phyloP scores from a whole-genome alignment of 2,113 vertebrate genomes.

The Neogobius melanostomus region DNA sequence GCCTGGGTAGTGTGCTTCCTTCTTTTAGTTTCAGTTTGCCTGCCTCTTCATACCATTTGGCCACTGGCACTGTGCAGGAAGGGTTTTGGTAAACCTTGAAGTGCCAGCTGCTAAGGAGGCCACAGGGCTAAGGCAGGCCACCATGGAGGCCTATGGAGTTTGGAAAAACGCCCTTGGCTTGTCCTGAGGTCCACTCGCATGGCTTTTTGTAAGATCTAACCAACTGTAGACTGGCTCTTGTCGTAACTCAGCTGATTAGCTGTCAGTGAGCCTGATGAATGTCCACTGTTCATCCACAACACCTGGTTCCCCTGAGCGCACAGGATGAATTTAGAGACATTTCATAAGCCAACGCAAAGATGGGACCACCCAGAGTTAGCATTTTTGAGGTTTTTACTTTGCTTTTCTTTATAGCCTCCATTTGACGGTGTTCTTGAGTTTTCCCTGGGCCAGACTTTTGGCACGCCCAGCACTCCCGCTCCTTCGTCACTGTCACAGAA shows the following conservation, averaged over 20 bases:
- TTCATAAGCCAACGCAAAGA: conserved; percentile 49
- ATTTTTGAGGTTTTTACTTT: conserved; percentile 72
- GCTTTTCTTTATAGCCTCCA: conserved; percentile 69
- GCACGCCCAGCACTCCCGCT: conserved; percentile 58
- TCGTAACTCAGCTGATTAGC: conserved; percentile 65
- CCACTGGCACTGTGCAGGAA: conserved; percentile 43
- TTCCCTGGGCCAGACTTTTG: conserved; percentile 68
- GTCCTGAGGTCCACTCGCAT: conserved; percentile 38
- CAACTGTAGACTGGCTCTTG: conserved; percentile 39
- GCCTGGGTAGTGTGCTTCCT: conserved; percentile 53
- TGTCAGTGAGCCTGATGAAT: conserved; percentile 73
- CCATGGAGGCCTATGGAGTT: conserved; percentile 56
- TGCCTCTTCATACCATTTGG: conserved; percentile 46
- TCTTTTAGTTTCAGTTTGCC: conserved; percentile 42
- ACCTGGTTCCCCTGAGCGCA: conserved; percentile 64
- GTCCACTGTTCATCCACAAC: conserved; percentile 65
- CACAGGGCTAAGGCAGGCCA: conserved; percentile 62
- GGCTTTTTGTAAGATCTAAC: conserved; percentile 56
- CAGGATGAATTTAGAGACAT: conserved; percentile 57
- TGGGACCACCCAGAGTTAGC: conserved; percentile 75
- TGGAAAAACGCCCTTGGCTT: conserved; percentile 63
- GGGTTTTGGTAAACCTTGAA: conserved; percentile 63
- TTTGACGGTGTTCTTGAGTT: conserved; percentile 61
- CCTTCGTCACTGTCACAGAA: conserved; percentile 73
- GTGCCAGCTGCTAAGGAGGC: conserved; percentile 65